A percentile compares a stretch with the other conserved stretches of the same genome.
phyloP scores from a whole-genome alignment of 2,113 vertebrate species.

The Paradisaea rubra region DNA sequence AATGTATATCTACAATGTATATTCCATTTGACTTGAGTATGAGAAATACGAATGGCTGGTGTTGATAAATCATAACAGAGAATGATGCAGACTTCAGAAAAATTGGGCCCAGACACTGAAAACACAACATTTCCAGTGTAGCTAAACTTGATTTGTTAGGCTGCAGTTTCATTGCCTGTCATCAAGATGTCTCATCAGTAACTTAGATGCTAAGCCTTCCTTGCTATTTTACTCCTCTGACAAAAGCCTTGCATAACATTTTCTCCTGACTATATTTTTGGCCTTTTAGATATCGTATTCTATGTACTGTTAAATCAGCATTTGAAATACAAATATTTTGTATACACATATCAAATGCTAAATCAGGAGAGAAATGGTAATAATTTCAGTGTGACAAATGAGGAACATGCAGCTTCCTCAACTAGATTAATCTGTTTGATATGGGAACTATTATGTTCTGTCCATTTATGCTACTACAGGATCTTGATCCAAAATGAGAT shows the following conservation, averaged over 20 bases:
- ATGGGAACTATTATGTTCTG: neutral
- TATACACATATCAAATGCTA: neutral
- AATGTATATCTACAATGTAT: neutral
- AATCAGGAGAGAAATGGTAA: slow-evolving; percentile 4
- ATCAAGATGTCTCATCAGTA: neutral
- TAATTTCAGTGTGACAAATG: slow-evolving; percentile 10
- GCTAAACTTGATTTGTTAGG: neutral
- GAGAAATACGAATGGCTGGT: neutral
- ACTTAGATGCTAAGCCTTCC: neutral
- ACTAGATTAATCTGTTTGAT: neutral
- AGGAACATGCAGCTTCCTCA: neutral
- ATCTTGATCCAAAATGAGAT: neutral
- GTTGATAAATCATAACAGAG: neutral
- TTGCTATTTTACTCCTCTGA: neutral
- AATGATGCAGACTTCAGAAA: neutral
- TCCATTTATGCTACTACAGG: neutral
- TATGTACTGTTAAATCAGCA: neutral
- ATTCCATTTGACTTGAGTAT: neutral
- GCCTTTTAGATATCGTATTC: neutral
- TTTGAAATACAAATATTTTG: neutral
- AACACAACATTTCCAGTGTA: neutral
- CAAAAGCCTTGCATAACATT: neutral
- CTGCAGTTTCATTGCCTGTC: neutral
- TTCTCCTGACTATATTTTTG: neutral
- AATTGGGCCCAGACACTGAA: neutral